A percentile compares a stretch with the other conserved stretches of the same genome.
Evolutionary conservation across 53 echinoderm and acorn worm genomes (phyloP).

Genomic region (Echinarachnius parma): DNA sequence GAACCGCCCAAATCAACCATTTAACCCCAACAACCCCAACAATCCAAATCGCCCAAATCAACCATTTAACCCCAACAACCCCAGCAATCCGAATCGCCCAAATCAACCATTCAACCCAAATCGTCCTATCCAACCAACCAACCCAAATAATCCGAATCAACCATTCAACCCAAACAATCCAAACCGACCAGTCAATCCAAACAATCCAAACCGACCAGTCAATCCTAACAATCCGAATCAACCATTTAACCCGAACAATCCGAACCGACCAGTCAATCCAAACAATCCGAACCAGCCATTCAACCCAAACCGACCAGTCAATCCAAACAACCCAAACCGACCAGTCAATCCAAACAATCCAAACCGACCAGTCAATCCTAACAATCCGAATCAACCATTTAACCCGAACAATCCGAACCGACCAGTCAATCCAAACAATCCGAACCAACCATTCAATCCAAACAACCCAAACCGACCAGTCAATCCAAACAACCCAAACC

Average conservation of each 20-base stretch:
- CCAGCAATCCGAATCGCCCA: not conserved
- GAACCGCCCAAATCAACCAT: no score
- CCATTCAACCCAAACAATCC: not conserved
- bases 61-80: not conserved
- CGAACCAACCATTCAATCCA: not conserved
- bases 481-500: not conserved
- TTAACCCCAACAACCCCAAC: conserved; percentile 11
- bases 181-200: not conserved
- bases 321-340: not conserved
- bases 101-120: not conserved
- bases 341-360: not conserved
- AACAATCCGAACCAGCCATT: not conserved
- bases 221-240: not conserved
- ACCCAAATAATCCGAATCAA: not conserved
- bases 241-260: not conserved
- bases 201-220: not conserved
- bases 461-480: not conserved
- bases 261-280: not conserved
- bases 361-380: not conserved
- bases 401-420: not conserved
- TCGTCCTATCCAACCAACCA: not conserved
- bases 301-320: not conserved
- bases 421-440: not conserved
- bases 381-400: not conserved
- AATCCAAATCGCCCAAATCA: not conserved